phyloP scores from a whole-genome alignment of 1,140 invertebrate species.

The Eufriesea mexicana region DNA sequence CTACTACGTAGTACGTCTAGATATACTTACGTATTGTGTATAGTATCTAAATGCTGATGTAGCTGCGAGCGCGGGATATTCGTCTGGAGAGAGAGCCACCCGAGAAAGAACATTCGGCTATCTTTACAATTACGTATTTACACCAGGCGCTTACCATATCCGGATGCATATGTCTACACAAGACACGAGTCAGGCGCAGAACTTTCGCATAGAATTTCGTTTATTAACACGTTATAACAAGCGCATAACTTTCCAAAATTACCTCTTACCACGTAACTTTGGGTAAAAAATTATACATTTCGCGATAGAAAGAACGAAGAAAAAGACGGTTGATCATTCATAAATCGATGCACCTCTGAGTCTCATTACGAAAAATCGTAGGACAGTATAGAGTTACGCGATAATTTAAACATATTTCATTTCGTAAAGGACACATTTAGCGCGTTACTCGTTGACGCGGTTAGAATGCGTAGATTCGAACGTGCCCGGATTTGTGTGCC shows the following conservation, averaged over 20 bases:
- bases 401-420: constrained; percentile 31
- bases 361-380: constrained; percentile 17
- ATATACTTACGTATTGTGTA: constrained; percentile 70
- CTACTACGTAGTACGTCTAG: constrained; percentile 71
- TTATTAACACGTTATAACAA: constrained; percentile 19
- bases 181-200: constrained; percentile 12
- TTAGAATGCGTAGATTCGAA: constrained; percentile 6
- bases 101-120: constrained; percentile 28
- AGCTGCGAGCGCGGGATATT: constrained; percentile 68
- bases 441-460: neutral
- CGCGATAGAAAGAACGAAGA: neutral
- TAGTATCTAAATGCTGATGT: constrained; percentile 69
- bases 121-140: constrained; percentile 16
- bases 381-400: neutral
- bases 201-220: constrained; percentile 21
- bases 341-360: neutral
- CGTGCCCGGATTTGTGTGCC: constrained; percentile 23
- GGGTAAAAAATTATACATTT: neutral
- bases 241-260: constrained; percentile 35
- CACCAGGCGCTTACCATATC: constrained; percentile 43
- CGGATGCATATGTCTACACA: constrained; percentile 11
- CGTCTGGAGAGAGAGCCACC: constrained; percentile 40
- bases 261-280: constrained; percentile 13
- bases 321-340: neutral
- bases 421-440: neutral